Evolutionary conservation across 2,888 invertebrate species (phyloP).

Genomic region (Drosophila algonquin): DNA sequence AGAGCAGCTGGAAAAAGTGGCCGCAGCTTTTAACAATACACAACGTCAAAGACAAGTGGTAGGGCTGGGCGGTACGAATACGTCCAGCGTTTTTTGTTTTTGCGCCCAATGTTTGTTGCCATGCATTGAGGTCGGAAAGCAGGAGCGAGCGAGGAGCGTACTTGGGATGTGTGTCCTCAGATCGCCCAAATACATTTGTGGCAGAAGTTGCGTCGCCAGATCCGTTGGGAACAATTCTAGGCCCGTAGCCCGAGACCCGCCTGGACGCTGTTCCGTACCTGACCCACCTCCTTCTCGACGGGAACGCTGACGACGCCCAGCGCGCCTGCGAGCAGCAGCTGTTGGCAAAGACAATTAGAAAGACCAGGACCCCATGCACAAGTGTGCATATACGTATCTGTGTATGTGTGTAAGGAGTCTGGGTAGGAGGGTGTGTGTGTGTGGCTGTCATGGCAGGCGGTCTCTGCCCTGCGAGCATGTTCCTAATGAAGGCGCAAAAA

Average conservation of each 20-base stretch:
- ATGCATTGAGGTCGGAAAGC: too few relatives aligned
- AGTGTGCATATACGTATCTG: background rate
- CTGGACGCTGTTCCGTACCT: conserved; percentile 1
- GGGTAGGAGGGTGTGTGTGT: conserved; percentile 19
- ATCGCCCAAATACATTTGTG: conserved; percentile 3
- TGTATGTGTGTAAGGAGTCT: too few relatives aligned
- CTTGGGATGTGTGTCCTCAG: conserved; percentile 5
- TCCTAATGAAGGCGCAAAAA: conserved; percentile 68
- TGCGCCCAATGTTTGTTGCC: background rate
- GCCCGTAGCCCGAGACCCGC: conserved; percentile 4
- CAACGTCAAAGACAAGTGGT: conserved; percentile 28
- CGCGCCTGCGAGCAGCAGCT: conserved; percentile 47
- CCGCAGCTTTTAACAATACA: conserved; percentile 51
- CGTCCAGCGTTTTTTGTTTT: conserved; percentile 12
- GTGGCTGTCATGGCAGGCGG: conserved; percentile 14
- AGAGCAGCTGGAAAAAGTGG: conserved; percentile 42
- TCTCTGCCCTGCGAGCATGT: conserved; percentile 26
- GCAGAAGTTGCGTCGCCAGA: background rate
- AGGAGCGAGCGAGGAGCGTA: background rate
- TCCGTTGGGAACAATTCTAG: conserved; percentile 20
- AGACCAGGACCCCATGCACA: conserved; percentile 25
- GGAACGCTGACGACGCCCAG: background rate
- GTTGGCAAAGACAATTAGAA: conserved; percentile 66
- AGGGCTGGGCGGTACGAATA: conserved; percentile 10
- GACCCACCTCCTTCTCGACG: background rate